Conservation (phyloP, 2,797 vertebrate genomes). For the Apodemus agrarius region DNA sequence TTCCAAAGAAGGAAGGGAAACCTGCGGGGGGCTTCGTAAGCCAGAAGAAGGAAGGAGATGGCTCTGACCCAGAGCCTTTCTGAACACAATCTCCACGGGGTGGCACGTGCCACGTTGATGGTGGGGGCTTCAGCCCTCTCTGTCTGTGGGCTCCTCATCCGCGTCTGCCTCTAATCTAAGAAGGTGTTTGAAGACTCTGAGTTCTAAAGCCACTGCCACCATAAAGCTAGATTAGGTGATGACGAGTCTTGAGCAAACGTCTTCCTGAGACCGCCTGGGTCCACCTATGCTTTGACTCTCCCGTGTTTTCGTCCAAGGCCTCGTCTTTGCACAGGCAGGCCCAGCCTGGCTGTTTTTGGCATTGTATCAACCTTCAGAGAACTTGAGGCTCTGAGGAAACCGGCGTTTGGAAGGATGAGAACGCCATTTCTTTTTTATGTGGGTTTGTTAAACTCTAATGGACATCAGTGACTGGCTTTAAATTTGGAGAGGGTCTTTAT, state of each 20-base stretch:
- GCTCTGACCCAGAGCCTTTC: not conserved
- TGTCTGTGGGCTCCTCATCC: not conserved
- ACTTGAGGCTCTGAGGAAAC: slow-evolving; percentile 68
- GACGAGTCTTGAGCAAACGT: not conserved
- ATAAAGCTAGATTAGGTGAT: not conserved
- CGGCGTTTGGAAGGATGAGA: slow-evolving; percentile 62
- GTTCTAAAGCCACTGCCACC: not conserved
- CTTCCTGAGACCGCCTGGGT: not conserved
- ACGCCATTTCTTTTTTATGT: slow-evolving; percentile 84
- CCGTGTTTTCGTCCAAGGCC: not conserved
- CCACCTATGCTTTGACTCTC: not conserved
- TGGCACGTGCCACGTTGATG: not conserved
- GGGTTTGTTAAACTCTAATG: slow-evolving; percentile 84
- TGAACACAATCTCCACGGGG: not conserved
- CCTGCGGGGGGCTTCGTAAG: not conserved
- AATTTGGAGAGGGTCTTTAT: slow-evolving; percentile 83
- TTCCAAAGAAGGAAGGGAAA: slow-evolving; percentile 73
- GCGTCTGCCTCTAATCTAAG: not conserved
- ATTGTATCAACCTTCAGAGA: slow-evolving; percentile 66
- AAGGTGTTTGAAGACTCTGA: not conserved
- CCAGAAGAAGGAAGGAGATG: not conserved
- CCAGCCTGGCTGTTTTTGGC: slow-evolving; percentile 10
- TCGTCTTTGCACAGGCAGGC: not conserved
- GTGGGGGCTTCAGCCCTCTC: not conserved
- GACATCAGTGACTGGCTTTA: slow-evolving; percentile 84